Conservation (phyloP, 2,113 vertebrate species). For the Dolichallabes microphthalmus region DNA sequence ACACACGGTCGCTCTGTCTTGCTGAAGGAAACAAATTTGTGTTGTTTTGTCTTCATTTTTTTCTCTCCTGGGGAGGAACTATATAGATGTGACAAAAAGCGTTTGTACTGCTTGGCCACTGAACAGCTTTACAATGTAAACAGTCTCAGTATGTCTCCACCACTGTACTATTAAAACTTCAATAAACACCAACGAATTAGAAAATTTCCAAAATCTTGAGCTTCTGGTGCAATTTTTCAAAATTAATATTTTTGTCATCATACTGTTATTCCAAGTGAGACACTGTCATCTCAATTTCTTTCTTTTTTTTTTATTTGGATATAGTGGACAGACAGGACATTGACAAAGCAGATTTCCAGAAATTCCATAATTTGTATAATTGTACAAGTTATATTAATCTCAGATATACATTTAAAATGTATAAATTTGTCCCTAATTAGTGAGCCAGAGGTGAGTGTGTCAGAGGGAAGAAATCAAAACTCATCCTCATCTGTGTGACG, state of each 20-base stretch:
- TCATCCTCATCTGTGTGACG: not conserved
- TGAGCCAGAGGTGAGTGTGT: not conserved
- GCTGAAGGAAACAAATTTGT: conserved; percentile 8
- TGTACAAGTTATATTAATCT: not conserved
- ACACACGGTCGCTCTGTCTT: conserved; percentile 1
- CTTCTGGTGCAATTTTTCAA: not conserved
- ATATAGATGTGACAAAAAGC: conserved; percentile 68
- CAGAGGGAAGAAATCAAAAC: not conserved
- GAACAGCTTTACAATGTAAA: conserved; percentile 64
- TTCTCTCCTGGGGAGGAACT: conserved; percentile 33
- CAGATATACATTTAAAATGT: not conserved
- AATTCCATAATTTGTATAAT: too few relatives aligned
- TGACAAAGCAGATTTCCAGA: too few relatives aligned
- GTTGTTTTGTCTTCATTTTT: conserved; percentile 18
- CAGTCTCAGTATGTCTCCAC: conserved; percentile 63
- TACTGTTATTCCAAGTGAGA: not conserved
- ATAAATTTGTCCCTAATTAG: not conserved
- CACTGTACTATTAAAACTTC: conserved; percentile 66
- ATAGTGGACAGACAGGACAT: too few relatives aligned
- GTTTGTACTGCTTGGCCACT: conserved; percentile 71
- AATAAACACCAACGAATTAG: conserved; percentile 69
- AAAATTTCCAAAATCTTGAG: not conserved
- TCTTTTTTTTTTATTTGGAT: too few relatives aligned
- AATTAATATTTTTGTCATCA: not conserved
- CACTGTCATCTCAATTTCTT: not conserved